Conservation (phyloP, 2,888 invertebrate genomes). For the Chrysolina oricalcia region DNA sequence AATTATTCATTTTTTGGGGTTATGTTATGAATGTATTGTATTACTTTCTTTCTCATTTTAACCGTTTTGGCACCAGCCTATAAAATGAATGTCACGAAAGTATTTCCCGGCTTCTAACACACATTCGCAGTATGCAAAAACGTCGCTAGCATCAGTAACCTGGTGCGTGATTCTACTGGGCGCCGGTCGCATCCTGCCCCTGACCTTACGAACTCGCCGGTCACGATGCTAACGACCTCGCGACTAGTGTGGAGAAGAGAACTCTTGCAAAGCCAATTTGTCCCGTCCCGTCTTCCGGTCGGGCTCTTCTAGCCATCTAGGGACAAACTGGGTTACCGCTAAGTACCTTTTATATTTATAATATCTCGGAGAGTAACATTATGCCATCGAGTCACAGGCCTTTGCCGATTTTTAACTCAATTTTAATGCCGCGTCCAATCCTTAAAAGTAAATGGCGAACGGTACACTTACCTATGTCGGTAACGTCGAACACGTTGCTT, state of each 20-base stretch:
- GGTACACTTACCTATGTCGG: constrained; percentile 24
- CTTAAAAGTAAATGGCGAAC: constrained; percentile 45
- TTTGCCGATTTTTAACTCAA: constrained; percentile 42
- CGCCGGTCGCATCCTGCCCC: constrained; percentile 56
- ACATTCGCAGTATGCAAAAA: constrained; percentile 38
- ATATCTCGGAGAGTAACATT: constrained; percentile 62
- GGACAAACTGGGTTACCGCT: constrained; percentile 63
- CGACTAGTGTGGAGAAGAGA: constrained; percentile 16
- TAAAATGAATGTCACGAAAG: neutral
- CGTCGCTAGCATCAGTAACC: constrained; percentile 46
- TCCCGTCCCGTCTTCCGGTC: constrained; percentile 56
- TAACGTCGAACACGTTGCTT: constrained; percentile 19
- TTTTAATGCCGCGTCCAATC: constrained; percentile 43
- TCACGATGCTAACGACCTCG: constrained; percentile 61
- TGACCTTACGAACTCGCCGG: constrained; percentile 62
- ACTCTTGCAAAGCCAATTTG: constrained; percentile 50
- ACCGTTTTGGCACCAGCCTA: too few species aligned
- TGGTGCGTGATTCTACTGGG: constrained; percentile 44
- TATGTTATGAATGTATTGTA: too few species aligned
- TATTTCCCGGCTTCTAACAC: constrained; percentile 31
- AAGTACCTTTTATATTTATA: constrained; percentile 62
- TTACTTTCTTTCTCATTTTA: too few species aligned
- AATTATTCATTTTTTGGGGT: too few species aligned
- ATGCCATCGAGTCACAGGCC: constrained; percentile 45
- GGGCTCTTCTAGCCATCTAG: constrained; percentile 59